A percentile compares a stretch with the other conserved stretches of the same genome.
phyloP scores from a whole-genome alignment of 1,140 invertebrate species.

The Linepithema humile region DNA sequence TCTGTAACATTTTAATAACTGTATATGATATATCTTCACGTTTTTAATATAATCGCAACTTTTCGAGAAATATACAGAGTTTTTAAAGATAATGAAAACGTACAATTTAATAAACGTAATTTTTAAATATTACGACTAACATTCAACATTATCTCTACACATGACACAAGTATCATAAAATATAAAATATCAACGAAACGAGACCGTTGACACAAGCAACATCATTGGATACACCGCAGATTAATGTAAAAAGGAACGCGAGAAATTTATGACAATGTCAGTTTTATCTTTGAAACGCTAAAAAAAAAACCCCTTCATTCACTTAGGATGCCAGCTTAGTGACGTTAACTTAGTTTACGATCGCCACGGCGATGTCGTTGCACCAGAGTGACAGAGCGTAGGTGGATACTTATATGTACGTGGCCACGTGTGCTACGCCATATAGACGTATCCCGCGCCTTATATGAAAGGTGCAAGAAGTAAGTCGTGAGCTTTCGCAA shows the following conservation, averaged over 20 bases:
- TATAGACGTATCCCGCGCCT: conserved; percentile 16
- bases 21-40: background rate
- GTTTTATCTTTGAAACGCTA: conserved; percentile 16
- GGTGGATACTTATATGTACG: conserved; percentile 38
- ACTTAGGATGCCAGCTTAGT: conserved; percentile 45
- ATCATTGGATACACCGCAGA: conserved; percentile 19
- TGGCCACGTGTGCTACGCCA: conserved; percentile 20
- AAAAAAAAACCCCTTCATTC: conserved; percentile 64
- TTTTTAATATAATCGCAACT: background rate
- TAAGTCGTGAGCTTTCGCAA: conserved; percentile 68
- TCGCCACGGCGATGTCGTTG: conserved; percentile 53
- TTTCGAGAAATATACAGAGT: background rate
- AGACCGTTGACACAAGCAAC: background rate
- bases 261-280: conserved; percentile 55
- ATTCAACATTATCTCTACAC: background rate
- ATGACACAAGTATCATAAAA: background rate
- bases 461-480: conserved; percentile 58
- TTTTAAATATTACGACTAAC: background rate
- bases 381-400: conserved; percentile 45
- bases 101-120: background rate
- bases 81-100: background rate
- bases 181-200: background rate
- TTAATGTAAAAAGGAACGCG: conserved; percentile 60
- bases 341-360: conserved; percentile 70
- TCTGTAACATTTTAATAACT: conserved; percentile 4